Percentiles rank a stretch among this genome's conserved stretches.
Conservation (phyloP, 2,113 vertebrate species). For the Cebus imitator region DNA sequence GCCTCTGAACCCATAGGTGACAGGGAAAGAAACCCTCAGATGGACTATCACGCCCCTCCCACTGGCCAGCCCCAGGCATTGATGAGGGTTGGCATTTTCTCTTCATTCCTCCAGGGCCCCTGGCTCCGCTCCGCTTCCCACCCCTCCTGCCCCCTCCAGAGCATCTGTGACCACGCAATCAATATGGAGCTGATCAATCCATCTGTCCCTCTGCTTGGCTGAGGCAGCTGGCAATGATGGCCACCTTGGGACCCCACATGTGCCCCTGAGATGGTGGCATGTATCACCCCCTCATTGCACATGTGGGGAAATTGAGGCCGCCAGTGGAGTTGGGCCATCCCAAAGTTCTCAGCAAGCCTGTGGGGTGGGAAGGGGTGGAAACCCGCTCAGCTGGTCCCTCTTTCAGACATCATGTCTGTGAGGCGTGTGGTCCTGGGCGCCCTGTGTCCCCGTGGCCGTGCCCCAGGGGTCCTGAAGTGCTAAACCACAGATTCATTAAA, state of each 20-base stretch:
- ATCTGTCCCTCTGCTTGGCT: neutral
- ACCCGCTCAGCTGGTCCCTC: neutral
- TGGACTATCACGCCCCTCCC: accelerated
- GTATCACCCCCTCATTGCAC: neutral
- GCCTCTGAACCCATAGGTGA: neutral
- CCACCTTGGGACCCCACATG: neutral
- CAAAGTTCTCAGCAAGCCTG: neutral
- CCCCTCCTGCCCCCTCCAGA: neutral
- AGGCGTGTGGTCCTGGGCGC: neutral
- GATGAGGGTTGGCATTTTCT: neutral
- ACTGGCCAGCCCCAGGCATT: accelerated
- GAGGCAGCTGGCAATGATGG: neutral
- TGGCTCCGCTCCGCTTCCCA: neutral
- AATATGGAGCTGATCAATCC: neutral
- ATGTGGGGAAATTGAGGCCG: neutral
- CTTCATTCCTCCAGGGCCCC: neutral
- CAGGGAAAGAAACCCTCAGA: neutral
- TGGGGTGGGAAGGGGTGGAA: neutral
- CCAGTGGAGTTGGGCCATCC: neutral
- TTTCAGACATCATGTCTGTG: neutral
- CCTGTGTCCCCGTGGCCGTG: neutral
- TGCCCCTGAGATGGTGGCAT: too few species aligned
- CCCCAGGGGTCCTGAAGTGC: neutral
- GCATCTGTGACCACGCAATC: neutral
- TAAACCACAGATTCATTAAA: neutral